phyloP scores from a whole-genome alignment of 2,797 vertebrate species.

The Buceros bicornis region DNA sequence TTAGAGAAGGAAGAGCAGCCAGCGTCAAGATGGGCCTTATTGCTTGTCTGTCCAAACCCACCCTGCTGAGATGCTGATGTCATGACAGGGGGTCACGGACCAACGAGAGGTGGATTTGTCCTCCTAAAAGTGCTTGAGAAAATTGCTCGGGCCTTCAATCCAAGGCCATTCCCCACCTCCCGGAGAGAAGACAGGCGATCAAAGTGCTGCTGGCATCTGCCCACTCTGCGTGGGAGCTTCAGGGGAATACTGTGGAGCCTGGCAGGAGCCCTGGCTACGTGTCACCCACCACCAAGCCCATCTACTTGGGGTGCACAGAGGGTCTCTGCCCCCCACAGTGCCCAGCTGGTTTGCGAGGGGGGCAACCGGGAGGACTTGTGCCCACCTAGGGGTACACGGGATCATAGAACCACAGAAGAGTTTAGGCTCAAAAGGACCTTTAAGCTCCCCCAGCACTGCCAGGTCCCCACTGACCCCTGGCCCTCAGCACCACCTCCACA shows the following conservation, averaged over 20 bases:
- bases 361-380: neutral
- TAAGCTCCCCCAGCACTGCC: neutral
- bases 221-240: fast-evolving
- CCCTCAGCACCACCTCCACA: neutral
- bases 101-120: neutral
- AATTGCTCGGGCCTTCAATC: neutral
- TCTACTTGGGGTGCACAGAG: neutral
- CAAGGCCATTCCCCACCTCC: neutral
- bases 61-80: neutral
- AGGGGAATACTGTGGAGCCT: neutral
- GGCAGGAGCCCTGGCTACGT: neutral
- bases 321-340: neutral
- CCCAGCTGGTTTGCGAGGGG: fast-evolving
- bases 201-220: neutral
- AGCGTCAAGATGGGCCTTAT: neutral
- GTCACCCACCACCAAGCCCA: neutral
- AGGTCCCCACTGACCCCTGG: neutral
- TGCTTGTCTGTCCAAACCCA: fast-evolving
- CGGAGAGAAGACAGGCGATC: neutral
- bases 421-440: neutral
- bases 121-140: neutral
- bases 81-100: fast-evolving
- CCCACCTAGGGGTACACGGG: neutral
- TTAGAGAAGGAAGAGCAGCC: neutral
- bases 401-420: neutral